phyloP scores from a whole-genome alignment of 2,113 vertebrate genomes.

The Sebastes schlegelii region DNA sequence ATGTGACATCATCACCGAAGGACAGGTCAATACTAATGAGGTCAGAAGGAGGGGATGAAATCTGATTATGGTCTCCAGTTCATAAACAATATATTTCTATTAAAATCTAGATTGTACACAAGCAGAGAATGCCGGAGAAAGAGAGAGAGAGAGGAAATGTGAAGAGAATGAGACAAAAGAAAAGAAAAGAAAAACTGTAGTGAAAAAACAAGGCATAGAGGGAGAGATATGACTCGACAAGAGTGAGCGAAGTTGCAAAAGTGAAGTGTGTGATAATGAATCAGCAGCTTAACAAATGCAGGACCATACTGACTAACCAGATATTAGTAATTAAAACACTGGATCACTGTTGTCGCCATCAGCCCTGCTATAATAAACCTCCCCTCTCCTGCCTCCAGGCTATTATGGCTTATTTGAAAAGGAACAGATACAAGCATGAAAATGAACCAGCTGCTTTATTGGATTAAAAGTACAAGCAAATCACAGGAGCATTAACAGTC shows the following conservation, averaged over 20 bases:
- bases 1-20: conserved; percentile 75
- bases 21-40: conserved; percentile 85
- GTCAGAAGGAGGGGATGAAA: conserved; percentile 74
- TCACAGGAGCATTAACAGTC: conserved; percentile 4
- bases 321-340: conserved; percentile 64
- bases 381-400: conserved; percentile 28
- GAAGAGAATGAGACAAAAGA: not conserved
- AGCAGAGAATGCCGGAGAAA: conserved; percentile 37
- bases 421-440: conserved; percentile 45
- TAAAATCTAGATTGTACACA: conserved; percentile 68
- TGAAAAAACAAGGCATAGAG: not conserved
- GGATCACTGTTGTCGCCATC: conserved; percentile 58
- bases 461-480: conserved; percentile 43
- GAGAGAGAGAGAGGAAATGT: conserved; percentile 11
- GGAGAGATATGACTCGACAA: not conserved
- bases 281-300: conserved; percentile 36
- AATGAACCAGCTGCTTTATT: conserved; percentile 51
- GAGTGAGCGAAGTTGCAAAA: not conserved
- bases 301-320: conserved; percentile 29
- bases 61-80: conserved; percentile 75
- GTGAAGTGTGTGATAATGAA: conserved; percentile 19
- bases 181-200: not conserved
- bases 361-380: conserved; percentile 56
- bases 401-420: conserved; percentile 55
- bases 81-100: conserved; percentile 84